Base-by-base conservation (phyloP, 2,797 vertebrate genomes). In the Notoglanidium macrostoma region DNA sequence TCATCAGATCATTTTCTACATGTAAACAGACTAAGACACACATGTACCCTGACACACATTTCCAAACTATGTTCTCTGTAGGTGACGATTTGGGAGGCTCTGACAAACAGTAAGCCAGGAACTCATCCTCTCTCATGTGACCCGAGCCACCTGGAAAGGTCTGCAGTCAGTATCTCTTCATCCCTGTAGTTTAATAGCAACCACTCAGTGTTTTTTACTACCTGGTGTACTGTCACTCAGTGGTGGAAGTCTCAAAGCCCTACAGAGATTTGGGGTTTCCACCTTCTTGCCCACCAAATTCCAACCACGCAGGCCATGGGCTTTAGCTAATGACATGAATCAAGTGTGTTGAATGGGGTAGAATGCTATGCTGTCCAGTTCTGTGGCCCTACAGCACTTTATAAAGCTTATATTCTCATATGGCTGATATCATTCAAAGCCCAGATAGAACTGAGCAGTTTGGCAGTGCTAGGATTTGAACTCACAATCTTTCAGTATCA, bases 31-130 rank as follows among this genome's bases (percentile, higher is more conserved):
- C 10, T 26, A 23, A 55, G 54, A 23, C 77, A 40, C 21, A 79
- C 40, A 79, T 79, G 32, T 79, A 81, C 40, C 6, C 23, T 63
- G 21, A 32, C 21, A n/a, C 21, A 49, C 19, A 9, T 21, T 67
- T 83, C 26, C 11, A 21, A 21, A 67, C 61, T 54, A 14, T 77
- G 76, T 85, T 63, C n/a, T 82, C 57, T 88, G 61, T 88, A 99
- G 98, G 98, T 99, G 90, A 99, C 98, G 81, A 98, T 99, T 92
- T 99, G 98, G 98, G 98, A 99, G 93, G 98, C 98, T 0, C 93
- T 99, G 93, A 98, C 97, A 91, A 99, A 99, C 91, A 99, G 98
- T 96, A 99, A 99, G 90, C 98, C 98, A 0, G 98, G 98, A 92
- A 95, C 96, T 0, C 97, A 96, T 92, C 94, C 96, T 26, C 94